Evolutionary conservation across 2,888 invertebrate genomes (phyloP).

Genomic region (Bombylius discolor): DNA sequence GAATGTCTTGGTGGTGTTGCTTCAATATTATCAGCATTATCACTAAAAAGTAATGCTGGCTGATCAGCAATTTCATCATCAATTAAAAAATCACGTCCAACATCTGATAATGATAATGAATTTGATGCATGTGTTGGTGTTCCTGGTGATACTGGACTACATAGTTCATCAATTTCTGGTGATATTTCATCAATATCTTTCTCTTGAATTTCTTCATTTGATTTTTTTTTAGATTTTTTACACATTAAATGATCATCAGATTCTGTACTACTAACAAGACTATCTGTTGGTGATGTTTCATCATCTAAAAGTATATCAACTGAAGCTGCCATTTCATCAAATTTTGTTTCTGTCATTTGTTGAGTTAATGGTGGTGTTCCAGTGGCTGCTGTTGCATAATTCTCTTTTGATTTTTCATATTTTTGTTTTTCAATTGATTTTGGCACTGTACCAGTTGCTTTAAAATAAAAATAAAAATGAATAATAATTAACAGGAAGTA

Average conservation of each 20-base stretch:
- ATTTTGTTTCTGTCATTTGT: constrained; percentile 41
- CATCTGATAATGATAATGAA: constrained; percentile 65
- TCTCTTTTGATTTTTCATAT: constrained; percentile 11
- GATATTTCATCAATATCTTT: constrained; percentile 38
- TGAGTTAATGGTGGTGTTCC: constrained; percentile 28
- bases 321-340: constrained; percentile 58
- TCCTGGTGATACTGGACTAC: constrained; percentile 50
- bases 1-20: constrained; percentile 37
- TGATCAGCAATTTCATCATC: constrained; percentile 89
- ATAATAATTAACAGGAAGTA: not conserved
- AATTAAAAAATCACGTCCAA: constrained; percentile 62
- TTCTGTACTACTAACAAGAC: constrained; percentile 44
- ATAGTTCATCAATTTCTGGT: constrained; percentile 29
- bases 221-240: constrained; percentile 25
- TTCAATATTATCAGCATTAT: constrained; percentile 31
- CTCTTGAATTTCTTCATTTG: constrained; percentile 36
- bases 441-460: constrained; percentile 6
- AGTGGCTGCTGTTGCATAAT: too few relatives aligned
- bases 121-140: constrained; percentile 69
- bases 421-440: constrained; percentile 1
- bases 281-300: constrained; percentile 73
- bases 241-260: constrained; percentile 24
- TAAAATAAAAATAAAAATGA: constrained; percentile 6
- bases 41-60: constrained; percentile 67
- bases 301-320: constrained; percentile 60